Conservation (phyloP, 37 sponge, comb jelly and placozoan species). For the Beroe forskalii region DNA sequence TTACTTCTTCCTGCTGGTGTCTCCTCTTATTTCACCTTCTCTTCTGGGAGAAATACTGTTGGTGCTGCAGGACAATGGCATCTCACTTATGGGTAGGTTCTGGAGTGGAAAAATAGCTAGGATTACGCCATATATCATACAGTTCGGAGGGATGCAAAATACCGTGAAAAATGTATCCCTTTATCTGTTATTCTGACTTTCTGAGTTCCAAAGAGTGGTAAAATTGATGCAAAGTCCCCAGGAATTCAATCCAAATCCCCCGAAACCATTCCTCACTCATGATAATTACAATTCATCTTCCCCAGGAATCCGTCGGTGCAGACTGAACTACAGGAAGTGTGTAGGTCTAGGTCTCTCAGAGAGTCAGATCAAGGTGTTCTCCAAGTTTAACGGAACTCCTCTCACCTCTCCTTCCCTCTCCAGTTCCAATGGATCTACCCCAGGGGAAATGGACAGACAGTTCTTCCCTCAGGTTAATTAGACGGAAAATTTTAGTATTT, state of each 20-base stretch:
- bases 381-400: conserved; percentile 64
- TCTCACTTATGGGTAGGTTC: conserved; percentile 26
- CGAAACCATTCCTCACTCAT: too few species aligned
- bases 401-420: conserved; percentile 64
- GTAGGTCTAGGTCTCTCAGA: conserved; percentile 58
- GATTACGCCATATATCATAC: too few species aligned
- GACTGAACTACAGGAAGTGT: conserved; percentile 63
- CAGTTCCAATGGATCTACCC: conserved; percentile 63
- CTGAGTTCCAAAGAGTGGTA: too few species aligned
- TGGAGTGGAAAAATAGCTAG: neutral
- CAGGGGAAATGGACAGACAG: conserved; percentile 24
- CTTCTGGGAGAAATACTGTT: conserved; percentile 23
- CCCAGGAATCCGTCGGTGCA: conserved; percentile 6
- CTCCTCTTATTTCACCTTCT: conserved; percentile 60
- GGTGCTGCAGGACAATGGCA: conserved; percentile 19
- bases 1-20: conserved; percentile 61
- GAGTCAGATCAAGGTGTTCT: conserved; percentile 48
- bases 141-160: too few species aligned
- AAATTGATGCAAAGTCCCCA: too few species aligned
- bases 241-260: too few species aligned
- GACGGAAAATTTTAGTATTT: too few species aligned
- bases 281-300: too few species aligned
- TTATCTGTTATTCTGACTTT: too few species aligned
- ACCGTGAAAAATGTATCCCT: too few species aligned
- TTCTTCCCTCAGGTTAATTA: conserved; percentile 61